These are phyloP conservation scores for Coecobrya sp. DNA, from an alignment of 2,888 invertebrate species.

Conservation along the genomic window DNA sequence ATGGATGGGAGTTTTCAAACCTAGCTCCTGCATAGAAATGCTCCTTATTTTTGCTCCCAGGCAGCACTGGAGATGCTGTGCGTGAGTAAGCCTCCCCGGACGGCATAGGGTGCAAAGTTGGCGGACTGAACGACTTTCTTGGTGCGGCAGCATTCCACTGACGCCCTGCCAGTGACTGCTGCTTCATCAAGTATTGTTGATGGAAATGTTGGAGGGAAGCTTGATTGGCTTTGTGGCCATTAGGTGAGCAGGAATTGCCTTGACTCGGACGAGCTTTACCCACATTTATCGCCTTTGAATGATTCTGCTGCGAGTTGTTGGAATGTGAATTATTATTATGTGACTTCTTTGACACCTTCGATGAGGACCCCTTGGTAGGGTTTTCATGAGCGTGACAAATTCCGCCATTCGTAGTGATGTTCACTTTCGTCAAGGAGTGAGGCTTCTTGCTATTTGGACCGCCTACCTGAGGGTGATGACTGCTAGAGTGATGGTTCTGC, in stretches of 20 bases:
- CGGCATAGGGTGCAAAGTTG: constrained; percentile 77
- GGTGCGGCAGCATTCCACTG: constrained; percentile 48
- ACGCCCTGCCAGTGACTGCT: constrained; percentile 64
- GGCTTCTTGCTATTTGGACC: constrained; percentile 74
- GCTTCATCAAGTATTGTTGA: constrained; percentile 72
- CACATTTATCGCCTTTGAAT: constrained; percentile 62
- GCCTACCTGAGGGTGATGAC: constrained; percentile 70
- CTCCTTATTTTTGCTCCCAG: constrained; percentile 74
- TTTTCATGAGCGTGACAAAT: constrained; percentile 71
- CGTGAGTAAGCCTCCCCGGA: constrained; percentile 61
- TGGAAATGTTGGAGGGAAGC: constrained; percentile 72
- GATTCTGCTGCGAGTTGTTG: constrained; percentile 63
- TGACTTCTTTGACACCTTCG: constrained; percentile 67
- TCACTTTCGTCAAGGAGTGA: constrained; percentile 64
- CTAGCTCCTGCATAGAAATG: constrained; percentile 86
- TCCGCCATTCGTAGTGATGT: constrained; percentile 53
- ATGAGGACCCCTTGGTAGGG: constrained; percentile 64
- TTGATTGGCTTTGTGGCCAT: constrained; percentile 53
- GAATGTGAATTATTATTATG: constrained; percentile 50
- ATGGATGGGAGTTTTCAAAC: constrained; percentile 84
- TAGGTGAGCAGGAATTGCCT: constrained; percentile 44
- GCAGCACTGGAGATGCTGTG: constrained; percentile 64
- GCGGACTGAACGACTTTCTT: constrained; percentile 78
- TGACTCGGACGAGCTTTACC: constrained; percentile 65
- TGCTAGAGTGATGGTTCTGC: constrained; percentile 63